Base-by-base conservation (phyloP, 2,888 invertebrate genomes). In the Zaprionus obscuricornis region DNA sequence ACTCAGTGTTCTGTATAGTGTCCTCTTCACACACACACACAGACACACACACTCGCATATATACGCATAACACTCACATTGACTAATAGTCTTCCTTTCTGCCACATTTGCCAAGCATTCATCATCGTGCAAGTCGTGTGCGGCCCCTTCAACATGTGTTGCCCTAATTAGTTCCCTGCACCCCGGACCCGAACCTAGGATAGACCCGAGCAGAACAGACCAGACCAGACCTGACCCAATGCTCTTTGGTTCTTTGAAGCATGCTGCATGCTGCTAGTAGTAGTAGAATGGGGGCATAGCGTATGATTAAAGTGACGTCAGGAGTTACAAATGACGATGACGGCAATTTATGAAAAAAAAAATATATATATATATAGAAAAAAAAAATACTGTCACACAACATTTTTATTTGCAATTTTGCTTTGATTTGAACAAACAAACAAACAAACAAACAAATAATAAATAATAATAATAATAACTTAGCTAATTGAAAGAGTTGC, bases 61-160 rank as follows among this genome's bases (percentile, higher is more conserved):
- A 3, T 22, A 22, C 14, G 24, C 22, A 20, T 18, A 50, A 26
- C 43, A 50, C 54, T 43, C 37, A 45, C 31, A 66, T 84, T n/a
- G 70, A 84, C 56, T 76, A 70, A 78, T 76, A 66, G 68, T 75
- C 54, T 49, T 58, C 37, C 56, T 36, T 27, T 63, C 39, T 55
- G 45, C 54, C 50, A 57, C 64, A 79, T 69, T 79, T 70, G 39
- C 33, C 62, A 6, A 47, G 60, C 66, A 79, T 77, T 63, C 68
- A 83, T 83, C 76, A 79, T 46, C 3, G 5, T 73, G 18, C 49
- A 36, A 39, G 22, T 27, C 43, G 52, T 54, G 36, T 57, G 11
- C 56, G n/a, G n/a, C n/a, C n/a, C 58, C 27, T 49, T 55, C 70
- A 66, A 63, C 85, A 78, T 84, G 60, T 84, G 84, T 60, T 58